Evolutionary conservation across 2,113 vertebrate genomes (phyloP).

Genomic region (Thymallus thymallus): DNA sequence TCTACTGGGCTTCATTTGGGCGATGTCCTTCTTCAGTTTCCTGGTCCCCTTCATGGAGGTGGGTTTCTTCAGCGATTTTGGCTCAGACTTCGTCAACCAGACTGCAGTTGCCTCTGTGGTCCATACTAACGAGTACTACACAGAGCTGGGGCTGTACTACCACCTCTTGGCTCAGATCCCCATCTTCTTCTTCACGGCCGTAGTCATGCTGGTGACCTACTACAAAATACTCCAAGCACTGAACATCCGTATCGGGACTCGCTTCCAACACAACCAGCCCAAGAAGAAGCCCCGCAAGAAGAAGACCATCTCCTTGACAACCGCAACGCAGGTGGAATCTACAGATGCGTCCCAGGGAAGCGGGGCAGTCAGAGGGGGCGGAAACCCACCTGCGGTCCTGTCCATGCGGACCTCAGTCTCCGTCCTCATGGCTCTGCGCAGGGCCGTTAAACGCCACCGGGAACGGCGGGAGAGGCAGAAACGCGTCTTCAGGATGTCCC

Average conservation of each 20-base stretch:
- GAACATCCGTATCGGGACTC: slow-evolving; percentile 91
- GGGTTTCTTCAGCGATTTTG: slow-evolving; percentile 83
- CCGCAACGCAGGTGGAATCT: slow-evolving; percentile 82
- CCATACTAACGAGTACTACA: slow-evolving; percentile 83
- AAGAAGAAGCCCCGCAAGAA: slow-evolving; percentile 86
- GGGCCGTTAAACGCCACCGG: slow-evolving; percentile 90
- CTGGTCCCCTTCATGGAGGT: slow-evolving; percentile 95
- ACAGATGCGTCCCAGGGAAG: slow-evolving; percentile 83
- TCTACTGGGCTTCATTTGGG: slow-evolving; percentile 89
- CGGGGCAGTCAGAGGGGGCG: slow-evolving; percentile 70
- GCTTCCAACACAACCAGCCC: slow-evolving; percentile 81
- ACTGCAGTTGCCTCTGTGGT: slow-evolving; percentile 79
- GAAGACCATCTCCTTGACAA: slow-evolving; percentile 78
- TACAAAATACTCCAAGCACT: slow-evolving; percentile 96
- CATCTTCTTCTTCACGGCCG: slow-evolving; percentile 91
- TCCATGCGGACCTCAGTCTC: slow-evolving; percentile 92
- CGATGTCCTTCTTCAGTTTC: slow-evolving; percentile 89
- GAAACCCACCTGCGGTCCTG: slow-evolving; percentile 75
- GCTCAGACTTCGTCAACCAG: slow-evolving; percentile 78
- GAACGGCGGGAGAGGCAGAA: slow-evolving; percentile 90
- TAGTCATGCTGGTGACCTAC: slow-evolving; percentile 95
- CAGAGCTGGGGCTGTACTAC: slow-evolving; percentile 90
- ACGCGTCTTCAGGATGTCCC: slow-evolving; percentile 92
- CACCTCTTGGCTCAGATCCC: slow-evolving; percentile 94
- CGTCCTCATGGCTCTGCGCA: slow-evolving; percentile 91